Base-by-base conservation (phyloP, 2,113 vertebrate genomes). In the Petromus typicus region DNA sequence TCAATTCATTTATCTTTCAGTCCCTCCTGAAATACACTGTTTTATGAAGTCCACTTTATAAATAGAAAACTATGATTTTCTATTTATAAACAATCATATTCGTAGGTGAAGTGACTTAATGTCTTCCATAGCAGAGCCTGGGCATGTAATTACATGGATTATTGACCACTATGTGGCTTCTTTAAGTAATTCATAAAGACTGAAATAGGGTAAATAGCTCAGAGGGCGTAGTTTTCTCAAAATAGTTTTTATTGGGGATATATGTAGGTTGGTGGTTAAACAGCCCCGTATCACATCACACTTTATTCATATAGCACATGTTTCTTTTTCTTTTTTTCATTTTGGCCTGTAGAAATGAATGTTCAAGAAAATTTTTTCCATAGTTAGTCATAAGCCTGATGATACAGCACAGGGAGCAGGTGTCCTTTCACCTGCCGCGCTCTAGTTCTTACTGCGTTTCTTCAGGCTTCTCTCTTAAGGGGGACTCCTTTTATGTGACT, bases 111-210 rank as follows among this genome's bases (percentile, higher is more conserved):
- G 69, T 12, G 23, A 27, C 32, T 86, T 79, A 8, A 12, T 78
- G 40, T 90, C 45, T n/a, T 73, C 27, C 90, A 20, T 73, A 56
- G 7, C 59, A 90, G 12, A 83, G 17, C 30, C 34, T 90, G 48
- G 40, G 3, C 40, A 71, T 85, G 92, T 95, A 73, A 66, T 45
- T 71, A 37, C 48, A 84, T 43, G 18, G 23, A 61, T 86, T 89
- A 84, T 73, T 93, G 18, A 73, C n/a, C 59, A 67, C 20, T 86
- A 34, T 75, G 51, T 89, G 16, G 25, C 16, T 89, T 95, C 75
- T 95, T 95, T 94, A 90, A 69, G 63, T 92, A 86, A 89, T 89
- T 40, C 27, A 76, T 94, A 85, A 88, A 89, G 80, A 40, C 25
- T 89, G 63, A 81, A 95, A 32, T 79, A 82, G n/a, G 45, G n/a